Percentiles rank a stretch among this genome's conserved stretches.
phyloP scores from a whole-genome alignment of 2,888 invertebrate species.

The Acleris laterana region DNA sequence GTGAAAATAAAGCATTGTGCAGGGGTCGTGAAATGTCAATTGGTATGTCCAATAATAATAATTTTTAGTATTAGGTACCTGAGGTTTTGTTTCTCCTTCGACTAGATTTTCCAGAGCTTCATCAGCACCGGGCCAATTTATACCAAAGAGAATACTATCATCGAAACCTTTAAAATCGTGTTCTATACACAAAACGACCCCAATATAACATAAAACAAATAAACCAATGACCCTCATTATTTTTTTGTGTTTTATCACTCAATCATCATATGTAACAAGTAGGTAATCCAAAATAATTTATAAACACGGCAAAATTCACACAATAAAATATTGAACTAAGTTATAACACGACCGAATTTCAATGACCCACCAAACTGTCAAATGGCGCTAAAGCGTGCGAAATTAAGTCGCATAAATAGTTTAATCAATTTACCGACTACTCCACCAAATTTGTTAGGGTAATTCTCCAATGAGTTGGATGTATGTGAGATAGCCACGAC shows the following conservation, averaged over 20 bases:
- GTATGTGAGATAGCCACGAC: slow-evolving; percentile 66
- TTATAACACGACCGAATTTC: slow-evolving; percentile 20
- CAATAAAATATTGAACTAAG: slow-evolving; percentile 21
- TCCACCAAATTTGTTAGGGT: slow-evolving; percentile 43
- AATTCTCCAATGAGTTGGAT: slow-evolving; percentile 59
- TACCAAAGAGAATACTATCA: slow-evolving; percentile 91
- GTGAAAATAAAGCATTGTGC: neutral
- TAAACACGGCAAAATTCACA: slow-evolving; percentile 30
- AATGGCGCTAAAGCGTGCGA: neutral
- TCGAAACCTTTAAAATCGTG: slow-evolving; percentile 91
- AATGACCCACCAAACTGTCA: slow-evolving; percentile 3
- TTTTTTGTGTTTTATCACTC: slow-evolving; percentile 34
- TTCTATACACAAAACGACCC: slow-evolving; percentile 60
- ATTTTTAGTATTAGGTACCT: slow-evolving; percentile 48
- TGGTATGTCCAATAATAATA: neutral
- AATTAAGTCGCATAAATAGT: neutral
- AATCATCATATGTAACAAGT: slow-evolving; percentile 43
- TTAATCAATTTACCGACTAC: neutral
- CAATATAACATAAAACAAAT: slow-evolving; percentile 53
- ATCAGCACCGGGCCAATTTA: slow-evolving; percentile 88
- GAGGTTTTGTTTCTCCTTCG: slow-evolving; percentile 55
- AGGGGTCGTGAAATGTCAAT: neutral
- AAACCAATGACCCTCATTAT: slow-evolving; percentile 60
- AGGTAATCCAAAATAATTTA: slow-evolving; percentile 3
- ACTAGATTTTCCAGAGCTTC: slow-evolving; percentile 56